A percentile compares a stretch with the other conserved stretches of the same genome.
Evolutionary conservation across 1,140 invertebrate genomes (phyloP).

Genomic region (Drosophila pruinosa): DNA sequence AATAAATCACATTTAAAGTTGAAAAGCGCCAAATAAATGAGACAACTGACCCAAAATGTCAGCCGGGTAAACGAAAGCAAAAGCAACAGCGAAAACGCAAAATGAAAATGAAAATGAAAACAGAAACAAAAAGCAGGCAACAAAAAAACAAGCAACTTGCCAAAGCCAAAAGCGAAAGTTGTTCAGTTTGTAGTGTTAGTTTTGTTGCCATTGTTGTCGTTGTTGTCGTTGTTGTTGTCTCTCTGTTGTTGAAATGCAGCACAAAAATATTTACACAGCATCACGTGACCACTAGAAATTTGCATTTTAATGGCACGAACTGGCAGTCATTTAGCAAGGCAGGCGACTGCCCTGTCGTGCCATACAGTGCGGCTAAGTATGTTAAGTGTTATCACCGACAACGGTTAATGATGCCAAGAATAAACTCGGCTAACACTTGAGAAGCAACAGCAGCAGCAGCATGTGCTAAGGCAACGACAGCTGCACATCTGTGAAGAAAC

Average conservation of each 20-base stretch:
- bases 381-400: constrained; percentile 72
- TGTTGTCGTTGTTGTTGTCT: constrained; percentile 37
- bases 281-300: constrained; percentile 77
- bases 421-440: constrained; percentile 56
- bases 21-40: constrained; percentile 68
- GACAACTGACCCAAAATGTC: constrained; percentile 78
- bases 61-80: constrained; percentile 50
- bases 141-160: constrained; percentile 22
- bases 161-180: constrained; percentile 63
- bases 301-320: constrained; percentile 67
- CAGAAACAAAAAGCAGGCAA: constrained; percentile 29
- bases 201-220: background rate
- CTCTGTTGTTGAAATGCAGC: constrained; percentile 39
- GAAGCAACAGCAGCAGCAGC: constrained; percentile 12
- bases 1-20: constrained; percentile 73
- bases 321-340: constrained; percentile 51
- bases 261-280: constrained; percentile 47
- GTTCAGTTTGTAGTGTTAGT: constrained; percentile 15
- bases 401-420: constrained; percentile 78
- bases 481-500: constrained; percentile 29
- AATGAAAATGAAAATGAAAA: no score
- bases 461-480: constrained; percentile 40
- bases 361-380: constrained; percentile 50
- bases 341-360: constrained; percentile 19
- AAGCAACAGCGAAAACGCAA: constrained; percentile 41